A percentile compares a stretch with the other conserved stretches of the same genome.
phyloP scores from a whole-genome alignment of 1,140 invertebrate species.

The Cherax destructor region DNA sequence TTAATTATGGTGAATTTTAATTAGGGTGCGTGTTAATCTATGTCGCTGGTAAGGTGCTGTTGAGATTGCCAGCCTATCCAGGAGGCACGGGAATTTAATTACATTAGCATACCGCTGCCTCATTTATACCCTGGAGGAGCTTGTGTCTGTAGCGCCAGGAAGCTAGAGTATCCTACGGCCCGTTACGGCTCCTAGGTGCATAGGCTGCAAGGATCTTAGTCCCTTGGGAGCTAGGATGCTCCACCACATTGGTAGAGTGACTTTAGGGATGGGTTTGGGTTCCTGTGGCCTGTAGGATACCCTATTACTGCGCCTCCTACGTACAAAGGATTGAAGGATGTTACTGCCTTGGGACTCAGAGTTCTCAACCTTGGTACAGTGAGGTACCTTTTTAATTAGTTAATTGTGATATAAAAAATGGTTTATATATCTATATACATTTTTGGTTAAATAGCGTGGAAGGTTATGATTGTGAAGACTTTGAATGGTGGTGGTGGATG shows the following conservation, averaged over 20 bases:
- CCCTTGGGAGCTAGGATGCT: background rate
- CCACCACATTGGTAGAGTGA: no score
- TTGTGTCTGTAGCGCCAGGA: background rate
- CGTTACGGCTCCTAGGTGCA: background rate
- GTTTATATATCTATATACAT: no score
- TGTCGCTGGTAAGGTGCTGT: slow-evolving; percentile 44
- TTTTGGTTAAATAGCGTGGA: no score
- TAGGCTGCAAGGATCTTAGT: background rate
- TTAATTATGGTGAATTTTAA: slow-evolving; percentile 64
- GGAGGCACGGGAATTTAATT: slow-evolving; percentile 47
- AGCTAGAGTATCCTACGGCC: background rate
- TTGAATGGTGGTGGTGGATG: background rate
- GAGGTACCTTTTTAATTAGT: no score
- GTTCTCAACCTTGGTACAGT: no score
- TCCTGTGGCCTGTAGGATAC: no score
- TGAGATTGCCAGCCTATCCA: slow-evolving; percentile 60
- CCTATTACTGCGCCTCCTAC: no score
- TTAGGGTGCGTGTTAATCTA: slow-evolving; percentile 59
- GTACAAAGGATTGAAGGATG: no score
- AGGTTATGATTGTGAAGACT: no score
- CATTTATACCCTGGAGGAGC: slow-evolving; percentile 36
- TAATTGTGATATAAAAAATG: no score
- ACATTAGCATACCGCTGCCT: slow-evolving; percentile 49
- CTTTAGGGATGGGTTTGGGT: no score
- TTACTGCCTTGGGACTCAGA: no score